Evolutionary conservation across 2,113 vertebrate genomes (phyloP), one percentile per base, ranked within the genome.

Genomic region (Ariopsis seemanni): DNA sequence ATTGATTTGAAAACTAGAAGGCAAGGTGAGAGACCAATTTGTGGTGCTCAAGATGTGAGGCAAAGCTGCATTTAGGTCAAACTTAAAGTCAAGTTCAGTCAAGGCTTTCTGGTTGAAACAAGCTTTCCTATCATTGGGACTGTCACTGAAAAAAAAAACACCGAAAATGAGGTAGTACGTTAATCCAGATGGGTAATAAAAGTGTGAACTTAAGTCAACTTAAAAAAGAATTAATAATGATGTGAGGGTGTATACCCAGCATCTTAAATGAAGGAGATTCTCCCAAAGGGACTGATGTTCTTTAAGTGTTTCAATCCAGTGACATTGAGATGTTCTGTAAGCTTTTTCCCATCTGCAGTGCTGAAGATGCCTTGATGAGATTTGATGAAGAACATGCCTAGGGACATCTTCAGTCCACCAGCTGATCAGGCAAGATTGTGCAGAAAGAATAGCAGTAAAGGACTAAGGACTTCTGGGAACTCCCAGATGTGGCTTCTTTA

Each of bases 1-100:
- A 89, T 89, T 53, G 88, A 84, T 92, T 74, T 58, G 88, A 89
- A 90, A 92, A 83, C 91, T 80, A 82, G 86, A 57, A 53, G 85
- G 74, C 89, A 88, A 84, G 83, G 69, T 69, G 18, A 88, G 83
- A 86, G 85, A 52, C 79, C 80, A 81, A 85, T 87, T 81, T 52
- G 69, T 81, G 72, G 42, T 4, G 27, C 69, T 65, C 20, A 65
- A 83, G 18, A 77, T 86, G 20, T 84, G n/a, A 83, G 60, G 84
- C 79, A 27, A 88, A 69, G 55, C 57, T 74, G 18, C 17, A 74
- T 55, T 62, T 48, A 27, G 17, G 79, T 6, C 48, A 63, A 69
- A 20, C n/a, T 42, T n/a, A 80, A 75, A 86, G 55, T 83, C 62
- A 18, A 79, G 58, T 48, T 58, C 42, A 9, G 82, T 7, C 48